phyloP scores from a whole-genome alignment of 2,888 invertebrate genomes.

The Amiota communis region DNA sequence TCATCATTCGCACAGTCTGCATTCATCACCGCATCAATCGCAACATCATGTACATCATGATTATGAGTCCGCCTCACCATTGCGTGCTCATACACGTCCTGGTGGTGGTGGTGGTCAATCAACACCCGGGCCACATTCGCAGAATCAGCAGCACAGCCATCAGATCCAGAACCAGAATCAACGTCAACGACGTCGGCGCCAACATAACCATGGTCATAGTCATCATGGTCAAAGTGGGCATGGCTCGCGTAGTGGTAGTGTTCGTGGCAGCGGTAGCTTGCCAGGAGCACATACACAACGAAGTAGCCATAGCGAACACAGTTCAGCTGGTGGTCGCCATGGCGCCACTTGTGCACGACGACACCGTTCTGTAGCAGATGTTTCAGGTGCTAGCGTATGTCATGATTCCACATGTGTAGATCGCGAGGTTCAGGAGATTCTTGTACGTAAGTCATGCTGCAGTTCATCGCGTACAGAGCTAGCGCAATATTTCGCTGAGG shows the following conservation, averaged over 20 bases:
- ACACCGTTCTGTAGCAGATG: constrained; percentile 71
- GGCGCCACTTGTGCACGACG: constrained; percentile 62
- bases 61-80: constrained; percentile 30
- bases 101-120: constrained; percentile 2
- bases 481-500: constrained; percentile 72
- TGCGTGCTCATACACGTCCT: constrained; percentile 39
- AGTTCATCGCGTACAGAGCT: constrained; percentile 70
- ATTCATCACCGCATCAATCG: constrained; percentile 60
- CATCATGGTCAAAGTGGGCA: constrained; percentile 55
- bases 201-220: constrained; percentile 56
- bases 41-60: constrained; percentile 57
- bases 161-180: constrained; percentile 44
- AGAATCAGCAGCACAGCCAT: constrained; percentile 48
- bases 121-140: constrained; percentile 27
- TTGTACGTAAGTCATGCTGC: constrained; percentile 69
- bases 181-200: constrained; percentile 41
- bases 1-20: constrained; percentile 58
- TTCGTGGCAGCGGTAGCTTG: constrained; percentile 59
- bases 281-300: constrained; percentile 59
- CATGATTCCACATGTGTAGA: constrained; percentile 70
- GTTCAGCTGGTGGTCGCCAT: constrained; percentile 33
- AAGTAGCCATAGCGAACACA: constrained; percentile 40
- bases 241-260: constrained; percentile 51
- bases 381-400: constrained; percentile 69
- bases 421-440: constrained; percentile 71